Percentiles rank a stretch among this genome's conserved stretches.
Evolutionary conservation across 2,797 vertebrate species (phyloP).

Genomic region (Lithobates sylvaticus): DNA sequence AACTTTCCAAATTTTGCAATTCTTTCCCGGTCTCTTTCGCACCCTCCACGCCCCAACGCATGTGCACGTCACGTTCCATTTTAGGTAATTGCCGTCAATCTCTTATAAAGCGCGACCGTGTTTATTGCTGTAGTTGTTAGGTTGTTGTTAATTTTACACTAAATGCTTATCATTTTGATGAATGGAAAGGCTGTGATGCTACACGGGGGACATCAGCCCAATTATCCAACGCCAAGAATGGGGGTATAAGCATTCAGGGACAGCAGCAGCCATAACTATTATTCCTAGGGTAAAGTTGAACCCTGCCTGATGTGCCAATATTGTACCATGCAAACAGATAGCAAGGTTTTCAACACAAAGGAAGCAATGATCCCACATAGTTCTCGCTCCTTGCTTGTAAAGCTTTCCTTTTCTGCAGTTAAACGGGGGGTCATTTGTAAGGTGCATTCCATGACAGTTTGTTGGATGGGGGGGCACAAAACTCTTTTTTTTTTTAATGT

Average conservation of each 20-base stretch:
- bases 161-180: constrained; percentile 81
- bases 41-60: too few species aligned
- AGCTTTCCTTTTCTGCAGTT: constrained; percentile 1
- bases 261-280: constrained; percentile 25
- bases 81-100: constrained; percentile 74
- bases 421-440: neutral
- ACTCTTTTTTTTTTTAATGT: constrained; percentile 11
- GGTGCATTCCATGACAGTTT: neutral
- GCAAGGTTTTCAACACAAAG: constrained; percentile 14
- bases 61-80: too few species aligned
- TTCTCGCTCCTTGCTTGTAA: neutral
- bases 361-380: constrained; percentile 8
- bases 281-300: constrained; percentile 15
- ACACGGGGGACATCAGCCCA: constrained; percentile 71
- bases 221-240: constrained; percentile 65
- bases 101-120: constrained; percentile 74
- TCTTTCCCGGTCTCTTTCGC: too few species aligned
- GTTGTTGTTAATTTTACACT: constrained; percentile 84
- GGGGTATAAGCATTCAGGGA: constrained; percentile 10
- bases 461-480: neutral
- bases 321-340: neutral
- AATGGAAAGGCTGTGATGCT: constrained; percentile 72
- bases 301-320: neutral
- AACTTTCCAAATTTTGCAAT: constrained; percentile 56
- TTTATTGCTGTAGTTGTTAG: constrained; percentile 78